phyloP scores from a whole-genome alignment of 2,888 invertebrate species.

The Phytoseiulus persimilis region DNA sequence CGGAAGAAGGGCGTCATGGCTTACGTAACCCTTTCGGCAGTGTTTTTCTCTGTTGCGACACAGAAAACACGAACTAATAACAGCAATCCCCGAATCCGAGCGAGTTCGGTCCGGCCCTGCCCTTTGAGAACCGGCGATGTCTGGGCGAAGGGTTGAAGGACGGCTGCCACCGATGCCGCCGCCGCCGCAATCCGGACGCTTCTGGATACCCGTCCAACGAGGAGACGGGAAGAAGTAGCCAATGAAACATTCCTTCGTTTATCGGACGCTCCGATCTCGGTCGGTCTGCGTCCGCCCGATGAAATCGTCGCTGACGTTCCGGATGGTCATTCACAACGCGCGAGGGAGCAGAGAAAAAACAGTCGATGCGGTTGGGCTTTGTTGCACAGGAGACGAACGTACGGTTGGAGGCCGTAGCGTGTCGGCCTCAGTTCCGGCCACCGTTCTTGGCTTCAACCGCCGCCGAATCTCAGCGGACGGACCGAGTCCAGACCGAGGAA shows the following conservation, averaged over 20 bases:
- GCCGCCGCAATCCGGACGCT: background rate
- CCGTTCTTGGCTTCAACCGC: background rate
- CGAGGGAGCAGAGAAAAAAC: background rate
- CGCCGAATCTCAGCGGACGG: background rate
- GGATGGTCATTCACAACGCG: background rate
- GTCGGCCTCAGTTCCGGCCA: background rate
- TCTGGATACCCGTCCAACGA: background rate
- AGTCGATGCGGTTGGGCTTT: background rate
- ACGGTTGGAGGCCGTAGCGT: background rate
- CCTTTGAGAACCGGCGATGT: background rate
- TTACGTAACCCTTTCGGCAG: background rate
- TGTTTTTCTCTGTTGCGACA: background rate
- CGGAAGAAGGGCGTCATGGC: background rate
- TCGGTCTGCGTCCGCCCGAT: background rate
- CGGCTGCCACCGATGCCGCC: background rate
- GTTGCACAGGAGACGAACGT: background rate
- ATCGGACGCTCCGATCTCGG: background rate
- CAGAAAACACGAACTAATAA: background rate
- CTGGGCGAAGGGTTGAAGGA: background rate
- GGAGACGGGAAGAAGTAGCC: background rate
- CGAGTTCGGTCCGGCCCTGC: background rate
- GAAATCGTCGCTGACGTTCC: background rate
- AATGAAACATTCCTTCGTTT: background rate
- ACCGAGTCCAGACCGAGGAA: background rate
- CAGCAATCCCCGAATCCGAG: background rate